phyloP scores from a whole-genome alignment of 2,797 vertebrate species.

The Alectoris magna region DNA sequence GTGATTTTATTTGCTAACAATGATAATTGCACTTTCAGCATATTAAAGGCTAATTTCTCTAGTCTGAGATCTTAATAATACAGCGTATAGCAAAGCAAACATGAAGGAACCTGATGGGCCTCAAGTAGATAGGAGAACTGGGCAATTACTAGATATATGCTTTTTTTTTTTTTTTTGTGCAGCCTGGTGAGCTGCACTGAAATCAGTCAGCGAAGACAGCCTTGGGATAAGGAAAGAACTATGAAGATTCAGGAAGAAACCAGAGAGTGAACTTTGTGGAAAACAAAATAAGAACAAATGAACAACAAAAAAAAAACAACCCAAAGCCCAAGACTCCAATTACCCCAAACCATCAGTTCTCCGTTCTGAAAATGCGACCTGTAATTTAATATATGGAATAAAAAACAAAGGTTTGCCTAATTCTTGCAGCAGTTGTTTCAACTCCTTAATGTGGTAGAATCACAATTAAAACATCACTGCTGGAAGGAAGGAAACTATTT shows the following conservation, averaged over 20 bases:
- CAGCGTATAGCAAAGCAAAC: neutral
- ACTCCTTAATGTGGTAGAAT: neutral
- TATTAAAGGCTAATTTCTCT: neutral
- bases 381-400: neutral
- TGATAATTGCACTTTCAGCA: neutral
- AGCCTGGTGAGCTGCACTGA: neutral
- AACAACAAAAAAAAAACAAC: no score
- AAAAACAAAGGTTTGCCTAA: neutral
- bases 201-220: neutral
- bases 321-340: neutral
- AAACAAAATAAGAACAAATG: no score
- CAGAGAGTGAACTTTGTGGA: fast-evolving
- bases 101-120: neutral
- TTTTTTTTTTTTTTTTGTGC: neutral
- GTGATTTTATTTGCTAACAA: neutral
- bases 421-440: neutral
- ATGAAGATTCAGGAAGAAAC: neutral
- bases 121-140: neutral
- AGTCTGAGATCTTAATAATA: neutral
- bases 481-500: neutral
- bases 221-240: neutral
- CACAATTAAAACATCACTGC: neutral
- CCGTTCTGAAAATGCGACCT: neutral
- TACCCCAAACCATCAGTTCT: neutral
- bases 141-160: neutral